Conservation (phyloP, 2,888 invertebrate species). For the Apodemia mormo region DNA sequence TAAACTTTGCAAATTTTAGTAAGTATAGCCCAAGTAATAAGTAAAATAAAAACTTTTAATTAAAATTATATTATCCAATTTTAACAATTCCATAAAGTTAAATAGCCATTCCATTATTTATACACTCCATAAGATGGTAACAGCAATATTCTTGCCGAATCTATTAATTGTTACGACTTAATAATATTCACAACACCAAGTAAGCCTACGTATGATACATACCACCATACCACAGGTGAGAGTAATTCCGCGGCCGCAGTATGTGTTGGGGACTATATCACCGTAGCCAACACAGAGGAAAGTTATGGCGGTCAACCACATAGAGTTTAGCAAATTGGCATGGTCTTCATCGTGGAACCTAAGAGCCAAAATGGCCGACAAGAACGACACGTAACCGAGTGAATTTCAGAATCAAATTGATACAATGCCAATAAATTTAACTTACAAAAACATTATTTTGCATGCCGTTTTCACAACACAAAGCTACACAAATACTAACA, state of each 20-base stretch:
- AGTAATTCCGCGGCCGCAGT: conserved; percentile 99
- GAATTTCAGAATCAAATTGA: conserved; percentile 25
- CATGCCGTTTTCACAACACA: conserved; percentile 67
- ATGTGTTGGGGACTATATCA: conserved; percentile 99
- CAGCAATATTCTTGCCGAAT: conserved; percentile 52
- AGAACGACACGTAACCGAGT: conserved; percentile 63
- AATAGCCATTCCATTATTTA: not conserved
- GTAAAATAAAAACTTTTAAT: too few relatives aligned
- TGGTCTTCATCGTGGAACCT: conserved; percentile 99
- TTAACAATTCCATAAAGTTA: too few relatives aligned
- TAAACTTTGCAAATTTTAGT: too few relatives aligned
- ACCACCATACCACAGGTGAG: conserved; percentile 99
- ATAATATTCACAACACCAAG: conserved; percentile 52
- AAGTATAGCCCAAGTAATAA: too few relatives aligned
- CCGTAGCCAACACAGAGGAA: conserved; percentile 99
- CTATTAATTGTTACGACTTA: conserved; percentile 38
- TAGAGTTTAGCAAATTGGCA: conserved; percentile 98
- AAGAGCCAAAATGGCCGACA: conserved; percentile 81
- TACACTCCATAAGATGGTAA: conserved; percentile 16
- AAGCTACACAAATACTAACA: conserved; percentile 70
- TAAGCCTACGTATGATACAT: conserved; percentile 82
- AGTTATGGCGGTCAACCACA: conserved; percentile 99
- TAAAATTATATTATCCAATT: too few relatives aligned
- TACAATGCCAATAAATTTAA: conserved; percentile 34
- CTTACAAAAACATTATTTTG: conserved; percentile 45